These are phyloP conservation scores for Tuberolachnus salignus DNA, from an alignment of 2,888 invertebrate genomes.

Conservation along the genomic window DNA sequence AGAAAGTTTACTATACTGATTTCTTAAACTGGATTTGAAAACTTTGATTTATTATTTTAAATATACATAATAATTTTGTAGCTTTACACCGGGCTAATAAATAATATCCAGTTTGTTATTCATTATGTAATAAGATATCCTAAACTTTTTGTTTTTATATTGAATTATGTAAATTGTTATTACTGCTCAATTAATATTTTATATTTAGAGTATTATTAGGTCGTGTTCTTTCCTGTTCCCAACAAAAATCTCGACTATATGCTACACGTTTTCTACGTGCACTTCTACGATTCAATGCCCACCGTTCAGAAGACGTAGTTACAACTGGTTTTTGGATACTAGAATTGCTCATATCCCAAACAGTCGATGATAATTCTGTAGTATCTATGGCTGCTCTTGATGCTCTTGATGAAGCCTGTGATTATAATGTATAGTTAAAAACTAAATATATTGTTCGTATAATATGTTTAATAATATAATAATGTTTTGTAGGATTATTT, in stretches of 20 bases:
- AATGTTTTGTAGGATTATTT: constrained; percentile 69
- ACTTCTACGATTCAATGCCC: constrained; percentile 76
- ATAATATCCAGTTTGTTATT: too few relatives aligned
- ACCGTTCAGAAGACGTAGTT: constrained; percentile 66
- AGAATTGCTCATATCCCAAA: constrained; percentile 80
- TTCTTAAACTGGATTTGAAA: too few relatives aligned
- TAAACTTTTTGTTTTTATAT: neutral
- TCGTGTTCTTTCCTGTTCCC: constrained; percentile 65
- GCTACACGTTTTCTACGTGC: constrained; percentile 90
- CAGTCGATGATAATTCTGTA: constrained; percentile 81
- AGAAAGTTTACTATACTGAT: too few relatives aligned
- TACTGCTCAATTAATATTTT: constrained; percentile 64
- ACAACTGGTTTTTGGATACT: constrained; percentile 76
- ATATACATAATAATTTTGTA: too few relatives aligned
- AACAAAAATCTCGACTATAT: constrained; percentile 75
- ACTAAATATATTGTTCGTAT: neutral
- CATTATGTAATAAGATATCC: neutral
- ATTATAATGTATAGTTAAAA: constrained; percentile 72
- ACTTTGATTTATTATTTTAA: too few relatives aligned
- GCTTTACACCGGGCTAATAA: too few relatives aligned
- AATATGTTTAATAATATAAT: constrained; percentile 12
- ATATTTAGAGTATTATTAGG: constrained; percentile 65
- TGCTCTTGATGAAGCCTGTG: constrained; percentile 90
- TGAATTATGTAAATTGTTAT: neutral
- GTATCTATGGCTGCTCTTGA: constrained; percentile 81